Base-by-base conservation (phyloP, 2,888 invertebrate genomes). In the Ceriagrion tenellum region DNA sequence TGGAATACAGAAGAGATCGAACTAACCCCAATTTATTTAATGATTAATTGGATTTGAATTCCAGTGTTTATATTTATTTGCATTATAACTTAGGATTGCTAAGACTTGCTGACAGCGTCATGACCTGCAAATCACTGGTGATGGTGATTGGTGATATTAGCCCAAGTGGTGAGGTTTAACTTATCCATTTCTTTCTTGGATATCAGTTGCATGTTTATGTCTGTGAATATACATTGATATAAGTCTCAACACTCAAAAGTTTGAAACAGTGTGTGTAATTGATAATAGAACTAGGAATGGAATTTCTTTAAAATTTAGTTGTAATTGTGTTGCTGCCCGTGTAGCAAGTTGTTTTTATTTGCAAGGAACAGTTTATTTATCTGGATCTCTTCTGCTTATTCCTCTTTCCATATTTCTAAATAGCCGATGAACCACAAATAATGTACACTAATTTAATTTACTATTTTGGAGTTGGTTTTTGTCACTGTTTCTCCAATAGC, bases 401-500 rank as follows among this genome's bases (percentile, higher is more conserved):
- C 93, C 93, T 93, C 93, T 40, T 93, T 93, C 93, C 93, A 89
- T 93, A 69, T 74, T 91, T 93, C 69, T 93, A 93, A 93, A 26
- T 93, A 93, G 93, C 93, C 93, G 55, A 93, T 93, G 74, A 93
- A 93, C 69, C 93, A 74, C 69, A 63, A 47, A 69, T 69, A 93
- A 93, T 93, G 93, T 93, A 93, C 93, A 93, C 93, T 93, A 93
- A 93, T 93, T 93, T 69, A 93, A 93, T 93, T 93, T 93, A 93
- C 93, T 93, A 93, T 93, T 93, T 93, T 93, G 93, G 93, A 93
- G 93, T 93, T 93, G 93, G 93, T 93, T 93, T 93, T 93, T 93
- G 93, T 93, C 93, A 93, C 93, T 93, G 93, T 93, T 69, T 93
- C 93, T 93, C 93, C 93, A 93, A 93, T 93, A 93, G 93, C 93